Evolutionary conservation across 2,797 vertebrate species (phyloP).

Genomic region (Hipposideros larvatus): DNA sequence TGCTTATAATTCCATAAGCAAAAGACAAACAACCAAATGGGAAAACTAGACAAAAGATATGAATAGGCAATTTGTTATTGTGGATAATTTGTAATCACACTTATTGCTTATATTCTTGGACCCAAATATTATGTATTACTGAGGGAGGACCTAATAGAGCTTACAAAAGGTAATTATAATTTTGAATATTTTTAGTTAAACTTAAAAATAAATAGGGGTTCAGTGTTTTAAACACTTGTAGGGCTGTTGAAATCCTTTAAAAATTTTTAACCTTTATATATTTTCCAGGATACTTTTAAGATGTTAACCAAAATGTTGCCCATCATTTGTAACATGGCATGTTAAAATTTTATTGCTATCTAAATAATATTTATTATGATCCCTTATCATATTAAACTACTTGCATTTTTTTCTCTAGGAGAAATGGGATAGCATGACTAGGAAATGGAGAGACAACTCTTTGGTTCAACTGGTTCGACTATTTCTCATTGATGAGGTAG

Average conservation of each 20-base stretch:
- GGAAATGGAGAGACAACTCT: conserved; percentile 97
- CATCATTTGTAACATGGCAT: conserved; percentile 38
- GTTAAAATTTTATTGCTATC: conserved; percentile 45
- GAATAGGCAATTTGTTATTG: conserved; percentile 31
- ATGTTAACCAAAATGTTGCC: conserved; percentile 22
- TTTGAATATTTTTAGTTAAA: conserved; percentile 49
- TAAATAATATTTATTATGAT: conserved; percentile 55
- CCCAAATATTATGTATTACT: background rate
- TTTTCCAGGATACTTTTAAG: conserved; percentile 49
- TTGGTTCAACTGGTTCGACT: conserved; percentile 95
- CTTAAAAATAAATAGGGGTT: conserved; percentile 21
- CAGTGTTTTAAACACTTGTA: conserved; percentile 39
- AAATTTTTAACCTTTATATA: conserved; percentile 3
- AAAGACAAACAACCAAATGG: conserved; percentile 34
- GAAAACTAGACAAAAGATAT: conserved; percentile 27
- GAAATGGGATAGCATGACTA: conserved; percentile 99
- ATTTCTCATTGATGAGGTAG: conserved; percentile 96
- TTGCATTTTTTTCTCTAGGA: conserved; percentile 89
- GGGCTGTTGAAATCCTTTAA: conserved; percentile 32
- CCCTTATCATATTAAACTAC: conserved; percentile 38
- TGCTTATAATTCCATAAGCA: background rate
- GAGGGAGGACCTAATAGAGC: background rate
- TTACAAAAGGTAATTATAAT: conserved; percentile 41
- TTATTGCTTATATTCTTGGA: conserved; percentile 50
- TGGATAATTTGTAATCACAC: conserved; percentile 39